A percentile compares a stretch with the other conserved stretches of the same genome.
phyloP scores from a whole-genome alignment of 64 coral and sea anemone species.

The Montipora cactus region DNA sequence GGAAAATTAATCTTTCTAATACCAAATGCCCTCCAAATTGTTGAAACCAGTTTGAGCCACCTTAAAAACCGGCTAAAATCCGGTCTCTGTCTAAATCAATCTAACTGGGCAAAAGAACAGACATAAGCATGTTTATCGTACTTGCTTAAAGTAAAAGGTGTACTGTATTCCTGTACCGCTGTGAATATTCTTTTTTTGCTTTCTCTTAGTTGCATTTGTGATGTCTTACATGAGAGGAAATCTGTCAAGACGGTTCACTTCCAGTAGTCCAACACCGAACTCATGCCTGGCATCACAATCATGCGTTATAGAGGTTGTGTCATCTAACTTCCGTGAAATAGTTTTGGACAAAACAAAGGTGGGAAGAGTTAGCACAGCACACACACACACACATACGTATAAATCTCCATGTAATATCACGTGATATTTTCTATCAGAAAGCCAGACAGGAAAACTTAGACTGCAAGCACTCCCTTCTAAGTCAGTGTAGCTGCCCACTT shows the following conservation, averaged over 20 bases:
- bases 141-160: background rate
- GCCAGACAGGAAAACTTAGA: too few species aligned
- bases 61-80: too few species aligned
- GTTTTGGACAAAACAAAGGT: conserved; percentile 91
- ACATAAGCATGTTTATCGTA: background rate
- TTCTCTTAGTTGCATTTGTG: conserved; percentile 85
- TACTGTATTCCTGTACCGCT: background rate
- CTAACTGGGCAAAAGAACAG: background rate
- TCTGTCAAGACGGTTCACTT: conserved; percentile 77
- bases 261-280: conserved; percentile 15
- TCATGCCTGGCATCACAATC: conserved; percentile 17
- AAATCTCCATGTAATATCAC: too few species aligned
- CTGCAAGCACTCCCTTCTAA: too few species aligned
- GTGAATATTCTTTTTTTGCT: background rate
- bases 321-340: conserved; percentile 68
- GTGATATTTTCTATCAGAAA: too few species aligned
- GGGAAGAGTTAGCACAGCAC: too few species aligned
- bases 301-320: conserved; percentile 83
- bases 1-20: too few species aligned
- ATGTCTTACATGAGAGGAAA: conserved; percentile 89
- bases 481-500: too few species aligned
- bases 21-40: too few species aligned
- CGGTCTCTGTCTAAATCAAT: too few species aligned
- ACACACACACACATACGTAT: too few species aligned
- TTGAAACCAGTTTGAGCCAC: too few species aligned